Conservation (phyloP, 1,140 invertebrate species). For the Pachypsylla venusta region DNA sequence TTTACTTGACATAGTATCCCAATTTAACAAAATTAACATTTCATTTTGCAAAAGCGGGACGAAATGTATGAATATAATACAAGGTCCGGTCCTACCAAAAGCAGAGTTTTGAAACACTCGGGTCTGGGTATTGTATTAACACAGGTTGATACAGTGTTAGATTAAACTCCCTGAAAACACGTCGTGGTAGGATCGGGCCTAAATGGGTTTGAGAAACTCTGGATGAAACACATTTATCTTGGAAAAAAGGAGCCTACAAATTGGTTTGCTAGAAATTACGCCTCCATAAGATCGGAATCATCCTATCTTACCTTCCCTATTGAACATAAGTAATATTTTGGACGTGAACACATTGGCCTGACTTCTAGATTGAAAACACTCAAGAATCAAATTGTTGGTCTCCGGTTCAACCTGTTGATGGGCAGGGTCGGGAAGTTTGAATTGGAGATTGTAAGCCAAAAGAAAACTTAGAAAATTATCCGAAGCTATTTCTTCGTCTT, state of each 20-base stretch:
- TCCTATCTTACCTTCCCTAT: conserved; percentile 60
- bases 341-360: conserved; percentile 76
- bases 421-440: conserved; percentile 39
- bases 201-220: no score
- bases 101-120: no score
- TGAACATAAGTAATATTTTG: conserved; percentile 69
- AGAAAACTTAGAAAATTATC: conserved; percentile 70
- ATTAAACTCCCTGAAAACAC: no score
- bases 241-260: background rate
- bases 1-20: no score
- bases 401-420: no score
- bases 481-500: conserved; percentile 45
- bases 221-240: background rate
- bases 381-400: conserved; percentile 45
- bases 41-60: no score
- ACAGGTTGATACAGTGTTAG: background rate
- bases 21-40: no score
- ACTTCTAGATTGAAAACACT: conserved; percentile 49
- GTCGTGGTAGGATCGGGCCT: no score
- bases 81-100: no score
- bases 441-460: conserved; percentile 78
- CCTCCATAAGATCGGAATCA: background rate
- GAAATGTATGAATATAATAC: no score
- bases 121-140: background rate
- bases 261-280: background rate